Percentiles rank a stretch among this genome's conserved stretches.
Conservation (phyloP, 2,888 invertebrate genomes). For the Parapristionchus giblindavisi region DNA sequence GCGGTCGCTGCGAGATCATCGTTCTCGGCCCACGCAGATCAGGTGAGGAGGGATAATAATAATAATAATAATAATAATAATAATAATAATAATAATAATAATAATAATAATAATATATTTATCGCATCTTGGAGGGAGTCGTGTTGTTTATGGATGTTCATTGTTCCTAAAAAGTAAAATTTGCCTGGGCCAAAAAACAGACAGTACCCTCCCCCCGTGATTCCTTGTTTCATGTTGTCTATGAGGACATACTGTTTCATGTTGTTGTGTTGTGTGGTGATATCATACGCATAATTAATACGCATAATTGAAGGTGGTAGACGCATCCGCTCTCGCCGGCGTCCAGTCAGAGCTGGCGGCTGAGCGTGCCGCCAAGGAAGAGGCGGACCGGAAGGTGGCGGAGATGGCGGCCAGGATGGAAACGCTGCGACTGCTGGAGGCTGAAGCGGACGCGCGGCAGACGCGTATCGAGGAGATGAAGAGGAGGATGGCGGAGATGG, state of each 20-base stretch:
- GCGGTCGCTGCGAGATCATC: background rate
- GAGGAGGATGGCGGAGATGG: conserved; percentile 1
- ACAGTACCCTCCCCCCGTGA: background rate
- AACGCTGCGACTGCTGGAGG: background rate
- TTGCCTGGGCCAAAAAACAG: background rate
- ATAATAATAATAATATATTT: no score
- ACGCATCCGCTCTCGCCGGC: background rate
- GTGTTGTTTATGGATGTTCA: no score
- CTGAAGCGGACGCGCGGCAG: background rate
- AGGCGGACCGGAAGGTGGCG: background rate
- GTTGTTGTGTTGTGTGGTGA: no score
- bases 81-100: no score
- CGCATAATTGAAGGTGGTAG: background rate
- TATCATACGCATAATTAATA: no score
- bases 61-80: no score
- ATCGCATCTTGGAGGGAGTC: no score
- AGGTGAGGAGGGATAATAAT: background rate
- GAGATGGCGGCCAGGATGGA: background rate
- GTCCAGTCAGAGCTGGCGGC: background rate
- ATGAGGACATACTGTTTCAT: no score
- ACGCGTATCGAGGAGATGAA: background rate
- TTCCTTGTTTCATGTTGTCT: background rate
- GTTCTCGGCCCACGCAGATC: background rate
- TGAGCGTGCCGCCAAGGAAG: no score
- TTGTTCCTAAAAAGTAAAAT: no score